A percentile compares a stretch with the other conserved stretches of the same genome.
These are phyloP conservation scores for Falco biarmicus DNA, from an alignment of 2,797 vertebrate species.

Conservation along the genomic window DNA sequence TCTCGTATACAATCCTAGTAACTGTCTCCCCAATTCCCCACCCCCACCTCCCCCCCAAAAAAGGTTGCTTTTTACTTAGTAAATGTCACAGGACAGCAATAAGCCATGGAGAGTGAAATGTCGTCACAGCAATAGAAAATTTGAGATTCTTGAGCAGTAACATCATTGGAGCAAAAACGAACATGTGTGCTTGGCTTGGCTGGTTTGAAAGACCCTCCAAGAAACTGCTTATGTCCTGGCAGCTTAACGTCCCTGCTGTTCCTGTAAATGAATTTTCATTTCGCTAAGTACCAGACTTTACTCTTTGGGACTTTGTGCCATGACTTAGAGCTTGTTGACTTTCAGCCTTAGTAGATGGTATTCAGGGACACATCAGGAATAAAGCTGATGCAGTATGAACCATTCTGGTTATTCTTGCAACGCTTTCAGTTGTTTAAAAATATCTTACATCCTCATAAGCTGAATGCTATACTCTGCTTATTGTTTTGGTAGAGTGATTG, in stretches of 20 bases:
- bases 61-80: not conserved
- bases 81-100: not conserved
- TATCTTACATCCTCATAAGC: not conserved
- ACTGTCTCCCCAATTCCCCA: rapidly evolving
- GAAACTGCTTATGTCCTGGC: not conserved
- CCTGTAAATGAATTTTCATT: not conserved
- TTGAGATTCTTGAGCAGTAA: not conserved
- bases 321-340: not conserved
- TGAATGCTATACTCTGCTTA: not conserved
- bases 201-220: not conserved
- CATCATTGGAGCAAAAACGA: not conserved
- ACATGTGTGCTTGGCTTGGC: not conserved
- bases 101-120: not conserved
- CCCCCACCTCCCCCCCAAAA: not conserved
- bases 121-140: not conserved
- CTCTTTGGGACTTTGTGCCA: not conserved
- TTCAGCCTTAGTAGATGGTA: not conserved
- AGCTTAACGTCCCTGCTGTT: not conserved
- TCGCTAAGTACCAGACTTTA: not conserved
- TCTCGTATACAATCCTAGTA: not conserved
- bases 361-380: not conserved
- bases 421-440: not conserved
- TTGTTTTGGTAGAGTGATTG: not conserved
- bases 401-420: not conserved
- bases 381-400: not conserved